Percentiles rank a stretch among this genome's conserved stretches.
phyloP scores from a whole-genome alignment of 2,113 vertebrate genomes.

The Burhinus oedicnemus region DNA sequence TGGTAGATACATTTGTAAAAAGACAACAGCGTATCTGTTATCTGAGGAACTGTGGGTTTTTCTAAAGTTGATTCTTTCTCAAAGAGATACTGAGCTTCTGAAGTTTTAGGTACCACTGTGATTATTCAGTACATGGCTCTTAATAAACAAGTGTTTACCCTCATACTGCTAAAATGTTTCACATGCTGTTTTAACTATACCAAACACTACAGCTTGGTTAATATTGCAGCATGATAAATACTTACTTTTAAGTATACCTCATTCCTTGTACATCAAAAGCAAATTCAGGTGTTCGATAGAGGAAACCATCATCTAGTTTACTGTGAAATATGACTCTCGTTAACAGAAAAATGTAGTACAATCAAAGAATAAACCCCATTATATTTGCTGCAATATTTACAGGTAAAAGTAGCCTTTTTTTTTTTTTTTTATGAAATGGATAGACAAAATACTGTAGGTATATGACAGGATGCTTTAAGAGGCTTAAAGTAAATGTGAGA shows the following conservation, averaged over 20 bases:
- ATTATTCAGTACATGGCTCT: neutral
- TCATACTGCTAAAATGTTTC: neutral
- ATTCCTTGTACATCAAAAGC: neutral
- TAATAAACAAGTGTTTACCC: neutral
- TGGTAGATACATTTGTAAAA: neutral
- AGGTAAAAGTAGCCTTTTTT: neutral
- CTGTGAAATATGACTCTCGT: neutral
- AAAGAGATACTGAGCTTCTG: neutral
- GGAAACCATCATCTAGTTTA: neutral
- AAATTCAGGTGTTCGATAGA: neutral
- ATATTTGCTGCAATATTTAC: neutral
- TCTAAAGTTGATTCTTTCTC: neutral
- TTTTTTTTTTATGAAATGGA: neutral
- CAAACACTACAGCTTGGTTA: neutral
- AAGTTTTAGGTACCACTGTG: neutral
- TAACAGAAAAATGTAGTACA: neutral
- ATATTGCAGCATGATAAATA: neutral
- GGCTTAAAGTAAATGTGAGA: neutral
- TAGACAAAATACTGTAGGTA: neutral
- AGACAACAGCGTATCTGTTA: neutral
- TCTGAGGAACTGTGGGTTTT: neutral
- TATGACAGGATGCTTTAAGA: neutral
- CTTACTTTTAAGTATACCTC: neutral
- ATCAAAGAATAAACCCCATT: neutral
- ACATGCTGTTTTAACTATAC: rapidly evolving